Base-by-base conservation (phyloP, 2,113 vertebrate species). In the Phycodurus eques region DNA sequence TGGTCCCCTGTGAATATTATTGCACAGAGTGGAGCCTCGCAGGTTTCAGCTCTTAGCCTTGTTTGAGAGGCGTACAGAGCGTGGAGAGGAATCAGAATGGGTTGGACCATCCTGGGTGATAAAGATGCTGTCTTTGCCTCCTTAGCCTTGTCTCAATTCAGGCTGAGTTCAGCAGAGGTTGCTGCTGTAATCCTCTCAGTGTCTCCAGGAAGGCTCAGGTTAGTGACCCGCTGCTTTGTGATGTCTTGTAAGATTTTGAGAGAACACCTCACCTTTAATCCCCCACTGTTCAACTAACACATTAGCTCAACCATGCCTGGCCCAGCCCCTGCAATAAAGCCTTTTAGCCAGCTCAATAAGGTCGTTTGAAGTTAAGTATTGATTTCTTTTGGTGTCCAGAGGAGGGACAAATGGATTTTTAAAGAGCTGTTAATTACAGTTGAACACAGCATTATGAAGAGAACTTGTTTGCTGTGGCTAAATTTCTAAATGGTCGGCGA, bases 1-100 rank as follows among this genome's bases (percentile, higher is more conserved):
- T 96, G 95, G 94, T 96, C 96, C 94, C 95, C 92, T 84, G 95
- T 93, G 96, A 94, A 92, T 80, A 68, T 65, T 27, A 73, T 68
- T 76, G 81, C 79, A 85, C 90, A 92, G 91, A 93, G 92, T 94
- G 94, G 93, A 92, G 93, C 94, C 93, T 93, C 90, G 91, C 82
- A 85, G 91, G 88, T 86, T 92, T 91, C 91, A 92, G 91, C 90
- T 90, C 92, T 92, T 92, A 90, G 92, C 85, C 90, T 91, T 81
- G 90, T 93, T 92, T 92, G 91, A 88, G 78, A 91, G 93, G 87
- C 83, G 80, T 84, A 82, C 91, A 88, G 84, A 86, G 81, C 86
- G 84, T 88, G 89, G 86, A 92, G 89, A 94, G 93, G 93, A 95
- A 93, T 92, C 84, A 72, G 85, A 83, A 85, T 54, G 63, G 72